Conservation (phyloP, 2,797 vertebrate genomes). For the Acanthurus lineatus region DNA sequence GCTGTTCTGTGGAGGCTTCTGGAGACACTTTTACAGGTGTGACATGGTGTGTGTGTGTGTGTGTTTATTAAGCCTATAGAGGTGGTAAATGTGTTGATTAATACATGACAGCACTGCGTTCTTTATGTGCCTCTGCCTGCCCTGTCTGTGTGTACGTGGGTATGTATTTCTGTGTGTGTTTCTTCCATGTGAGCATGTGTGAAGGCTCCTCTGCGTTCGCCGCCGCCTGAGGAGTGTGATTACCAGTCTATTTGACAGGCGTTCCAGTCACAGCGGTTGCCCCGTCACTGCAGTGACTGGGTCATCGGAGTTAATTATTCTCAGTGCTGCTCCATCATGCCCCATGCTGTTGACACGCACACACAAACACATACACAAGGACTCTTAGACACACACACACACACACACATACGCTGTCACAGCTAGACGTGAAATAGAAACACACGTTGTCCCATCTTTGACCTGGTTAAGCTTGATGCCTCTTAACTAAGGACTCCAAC, state of each 20-base stretch:
- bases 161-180: conserved; percentile 26
- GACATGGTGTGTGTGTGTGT: conserved; percentile 2
- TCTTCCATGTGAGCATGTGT: conserved; percentile 34
- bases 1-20: conserved; percentile 10
- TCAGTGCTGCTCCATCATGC: conserved; percentile 67
- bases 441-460: conserved; percentile 15
- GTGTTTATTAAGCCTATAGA: conserved; percentile 26
- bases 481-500: conserved; percentile 48
- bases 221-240: conserved; percentile 60
- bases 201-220: conserved; percentile 39
- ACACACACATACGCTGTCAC: conserved; percentile 33
- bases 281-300: conserved; percentile 56
- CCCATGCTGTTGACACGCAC: conserved; percentile 16
- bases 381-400: background rate
- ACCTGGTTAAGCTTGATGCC: conserved; percentile 36
- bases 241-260: conserved; percentile 77
- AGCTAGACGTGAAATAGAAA: conserved; percentile 27
- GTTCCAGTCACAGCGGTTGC: conserved; percentile 71
- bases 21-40: conserved; percentile 52
- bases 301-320: conserved; percentile 85
- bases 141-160: background rate
- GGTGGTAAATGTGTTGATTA: conserved; percentile 58
- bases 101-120: conserved; percentile 42
- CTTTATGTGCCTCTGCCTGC: conserved; percentile 40
- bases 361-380: conserved; percentile 22